Evolutionary conservation across 1,140 invertebrate genomes (phyloP).

Genomic region (Cyphomyrmex costatus): DNA sequence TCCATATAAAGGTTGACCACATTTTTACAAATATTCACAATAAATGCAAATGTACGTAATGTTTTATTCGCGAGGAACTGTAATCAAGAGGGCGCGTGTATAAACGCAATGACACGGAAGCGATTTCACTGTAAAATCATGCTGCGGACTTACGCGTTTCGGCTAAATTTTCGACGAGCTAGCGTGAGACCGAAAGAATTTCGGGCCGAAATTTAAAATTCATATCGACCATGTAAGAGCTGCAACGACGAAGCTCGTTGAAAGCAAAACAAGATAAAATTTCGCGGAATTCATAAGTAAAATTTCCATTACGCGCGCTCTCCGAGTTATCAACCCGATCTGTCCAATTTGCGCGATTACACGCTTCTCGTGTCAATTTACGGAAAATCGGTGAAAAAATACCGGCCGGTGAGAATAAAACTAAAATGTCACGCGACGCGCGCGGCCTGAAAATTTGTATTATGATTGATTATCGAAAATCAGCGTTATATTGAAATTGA

Average conservation of each 20-base stretch:
- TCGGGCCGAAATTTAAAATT: conserved; percentile 67
- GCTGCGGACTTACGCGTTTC: not conserved
- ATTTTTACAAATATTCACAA: conserved; percentile 35
- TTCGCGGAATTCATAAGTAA: conserved; percentile 24
- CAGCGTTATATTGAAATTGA: conserved; percentile 22
- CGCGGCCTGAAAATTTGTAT: not conserved
- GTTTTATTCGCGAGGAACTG: conserved; percentile 33
- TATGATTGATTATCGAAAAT: conserved; percentile 33
- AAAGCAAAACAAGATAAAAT: conserved; percentile 33
- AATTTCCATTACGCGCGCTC: conserved; percentile 15
- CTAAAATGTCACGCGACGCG: not conserved
- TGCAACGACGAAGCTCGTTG: conserved; percentile 12
- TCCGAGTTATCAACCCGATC: conserved; percentile 6
- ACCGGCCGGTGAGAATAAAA: not conserved
- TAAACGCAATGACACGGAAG: conserved; percentile 32
- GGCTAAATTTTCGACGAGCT: conserved; percentile 23
- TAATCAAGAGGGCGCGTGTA: conserved; percentile 40
- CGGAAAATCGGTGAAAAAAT: conserved; percentile 13
- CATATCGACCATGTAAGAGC: conserved; percentile 65
- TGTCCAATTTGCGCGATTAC: conserved; percentile 25
- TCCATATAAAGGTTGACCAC: not conserved
- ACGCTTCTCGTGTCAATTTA: not conserved
- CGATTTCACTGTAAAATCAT: conserved; percentile 29
- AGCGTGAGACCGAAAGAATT: conserved; percentile 17
- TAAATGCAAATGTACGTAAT: conserved; percentile 38